phyloP scores from a whole-genome alignment of 2,113 vertebrate genomes.

The Colinus virginianus region DNA sequence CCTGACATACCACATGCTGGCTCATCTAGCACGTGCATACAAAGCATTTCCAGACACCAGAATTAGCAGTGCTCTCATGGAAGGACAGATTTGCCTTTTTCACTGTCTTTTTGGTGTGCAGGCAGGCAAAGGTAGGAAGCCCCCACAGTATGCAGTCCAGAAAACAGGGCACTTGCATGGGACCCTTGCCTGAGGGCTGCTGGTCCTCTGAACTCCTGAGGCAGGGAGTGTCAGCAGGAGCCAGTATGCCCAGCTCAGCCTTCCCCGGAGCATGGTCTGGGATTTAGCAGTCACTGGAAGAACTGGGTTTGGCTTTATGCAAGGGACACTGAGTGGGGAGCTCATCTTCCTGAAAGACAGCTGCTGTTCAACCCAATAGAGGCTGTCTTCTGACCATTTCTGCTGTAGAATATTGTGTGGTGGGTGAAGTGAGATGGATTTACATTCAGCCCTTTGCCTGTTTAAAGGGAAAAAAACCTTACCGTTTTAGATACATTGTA shows the following conservation, averaged over 20 bases:
- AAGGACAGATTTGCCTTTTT: neutral
- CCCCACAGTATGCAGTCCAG: neutral
- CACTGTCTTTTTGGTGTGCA: neutral
- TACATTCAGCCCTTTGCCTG: neutral
- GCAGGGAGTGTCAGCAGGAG: neutral
- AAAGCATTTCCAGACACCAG: neutral
- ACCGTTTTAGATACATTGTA: neutral
- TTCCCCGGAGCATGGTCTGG: neutral
- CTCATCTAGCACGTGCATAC: rapidly evolving
- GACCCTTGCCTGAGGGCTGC: neutral
- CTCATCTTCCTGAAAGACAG: neutral
- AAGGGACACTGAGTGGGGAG: neutral
- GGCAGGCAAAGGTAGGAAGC: neutral
- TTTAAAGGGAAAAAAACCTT: neutral
- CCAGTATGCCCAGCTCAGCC: neutral
- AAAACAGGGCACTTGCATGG: neutral
- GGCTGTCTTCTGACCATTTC: neutral
- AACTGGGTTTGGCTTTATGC: neutral
- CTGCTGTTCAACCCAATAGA: neutral
- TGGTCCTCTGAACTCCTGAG: rapidly evolving
- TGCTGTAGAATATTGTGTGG: neutral
- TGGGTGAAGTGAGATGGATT: neutral
- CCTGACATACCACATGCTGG: neutral
- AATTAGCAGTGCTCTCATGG: neutral
- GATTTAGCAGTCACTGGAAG: neutral